Base-by-base conservation (phyloP, 1,140 invertebrate species). In the Drosophila pruinosa region DNA sequence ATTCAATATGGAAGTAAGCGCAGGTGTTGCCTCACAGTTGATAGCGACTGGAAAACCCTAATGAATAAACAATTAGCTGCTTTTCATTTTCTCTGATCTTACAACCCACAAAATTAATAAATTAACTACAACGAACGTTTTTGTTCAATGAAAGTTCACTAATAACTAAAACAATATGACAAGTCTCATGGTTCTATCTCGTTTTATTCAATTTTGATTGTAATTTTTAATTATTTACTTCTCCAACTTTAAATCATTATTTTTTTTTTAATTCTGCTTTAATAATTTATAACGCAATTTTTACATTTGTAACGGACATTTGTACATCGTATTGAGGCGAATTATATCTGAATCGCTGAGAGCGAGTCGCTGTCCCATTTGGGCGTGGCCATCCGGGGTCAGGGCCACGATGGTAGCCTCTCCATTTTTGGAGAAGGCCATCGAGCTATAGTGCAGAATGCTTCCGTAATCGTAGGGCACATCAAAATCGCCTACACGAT, bases 401-500 rank as follows among this genome's bases (percentile, higher is more conserved):
- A 85, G 22, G 2, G 95, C 92, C 4, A 94, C 90, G 56, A 96
- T 96, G 0, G 95, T 96, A 4, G 93, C 93, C 73, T 94, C 80
- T 1, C 94, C 94, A 89, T 96, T 97, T 24, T 89, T 93, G 0
- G 95, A 95, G 90, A 97, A 97, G 1, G 95, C 95, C 38, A 92
- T 93, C 1, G 93, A 89, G 48, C 92, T 93, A 65, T 95, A 95
- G 75, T 95, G 95, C 93, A 95, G 94, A n/a, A 95, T 91, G 71
- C 94, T 95, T 0, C 90, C 86, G 63, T 95, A 95, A 85, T 95
- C 95, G 68, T 95, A 95, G 6, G 72, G 61, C 52, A 92, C 78
- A 21, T 92, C 91, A 52, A 92, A 94, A 61, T 93, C 91, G 0
- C 45, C 78, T 0, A 86, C 67, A 0, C 89, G 91, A 0, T 93